phyloP scores from a whole-genome alignment of 2,797 vertebrate species.

The Mycteria americana region DNA sequence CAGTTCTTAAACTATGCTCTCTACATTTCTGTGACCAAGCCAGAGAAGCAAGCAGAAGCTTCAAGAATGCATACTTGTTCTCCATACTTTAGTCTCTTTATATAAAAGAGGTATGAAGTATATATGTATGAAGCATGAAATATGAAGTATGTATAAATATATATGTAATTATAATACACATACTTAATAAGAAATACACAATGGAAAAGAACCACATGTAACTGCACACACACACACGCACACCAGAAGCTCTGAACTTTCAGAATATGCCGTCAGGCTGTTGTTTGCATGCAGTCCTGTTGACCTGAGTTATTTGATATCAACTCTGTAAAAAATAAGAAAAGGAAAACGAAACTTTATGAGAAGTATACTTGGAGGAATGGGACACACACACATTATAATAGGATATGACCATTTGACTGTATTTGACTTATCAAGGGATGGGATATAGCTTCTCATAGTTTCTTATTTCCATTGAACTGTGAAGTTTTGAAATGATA shows the following conservation, averaged over 20 bases:
- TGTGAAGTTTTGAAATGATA: not conserved
- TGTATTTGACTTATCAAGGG: not conserved
- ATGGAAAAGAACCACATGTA: accelerated
- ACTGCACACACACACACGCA: not conserved
- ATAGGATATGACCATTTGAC: not conserved
- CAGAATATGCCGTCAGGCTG: not conserved
- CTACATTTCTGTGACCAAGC: not conserved
- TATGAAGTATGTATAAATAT: not conserved
- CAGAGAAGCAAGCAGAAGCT: not conserved
- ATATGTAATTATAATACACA: accelerated
- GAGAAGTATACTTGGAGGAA: not conserved
- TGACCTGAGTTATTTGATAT: not conserved
- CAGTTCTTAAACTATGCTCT: not conserved
- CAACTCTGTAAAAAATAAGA: not conserved
- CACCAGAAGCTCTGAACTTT: not conserved
- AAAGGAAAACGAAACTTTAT: not conserved
- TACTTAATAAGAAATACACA: not conserved
- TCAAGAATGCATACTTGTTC: not conserved
- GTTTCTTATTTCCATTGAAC: not conserved
- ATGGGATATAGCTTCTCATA: not conserved
- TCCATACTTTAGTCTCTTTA: not conserved
- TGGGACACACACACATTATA: accelerated
- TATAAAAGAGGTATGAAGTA: not conserved
- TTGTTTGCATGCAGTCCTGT: not conserved
- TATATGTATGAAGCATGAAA: too few species aligned